Evolutionary conservation across 2,797 vertebrate genomes (phyloP), one percentile per base, ranked within the genome.

Genomic region (Bufotes viridis): DNA sequence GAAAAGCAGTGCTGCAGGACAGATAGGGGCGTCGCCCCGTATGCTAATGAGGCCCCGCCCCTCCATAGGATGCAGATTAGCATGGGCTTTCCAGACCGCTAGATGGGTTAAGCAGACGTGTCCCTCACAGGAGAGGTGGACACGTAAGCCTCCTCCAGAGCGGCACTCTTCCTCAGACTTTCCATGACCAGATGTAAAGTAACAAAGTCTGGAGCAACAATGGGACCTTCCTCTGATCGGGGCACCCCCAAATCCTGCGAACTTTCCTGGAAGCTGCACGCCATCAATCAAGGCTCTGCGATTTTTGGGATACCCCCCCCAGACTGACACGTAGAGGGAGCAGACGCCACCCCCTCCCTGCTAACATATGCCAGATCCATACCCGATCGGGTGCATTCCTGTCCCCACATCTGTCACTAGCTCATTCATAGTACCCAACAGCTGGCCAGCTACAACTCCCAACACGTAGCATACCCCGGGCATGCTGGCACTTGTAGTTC

Each of bases 31-130:
- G n/a, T n/a, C 70, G 86, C 29, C 74, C 55, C 42, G 20, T 81
- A 74, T 88, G 75, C 75, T 53, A 49, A 74, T 74, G 20, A 42
- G 24, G 51, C 53, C 70, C 70, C 67, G 81, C n/a, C 34, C 14
- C 65, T 10, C 8, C 0, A 53, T 13, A 81, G 63, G 22, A 84
- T 61, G 74, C 29, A 78, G 60, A 57, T 69, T 22, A 34, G 4
- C 42, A 49, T 22, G 57, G 24, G 69, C 63, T 55, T 78, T 82
- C 70, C 80, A 86, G 84, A 86, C 88, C 80, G 84, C 88, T 89
- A 86, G 88, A 78, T 89, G 88, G 82, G 82, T 82, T 86, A 67
- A 89, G 87, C 78, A 89, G 88, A 89, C 88, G 88, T 89, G 88
- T 86, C 88, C 84, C 88, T 89, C 79, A 65, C 18, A 55, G 63